Conservation (phyloP, 2,113 vertebrate genomes). For the Recurvirostra avosetta region DNA sequence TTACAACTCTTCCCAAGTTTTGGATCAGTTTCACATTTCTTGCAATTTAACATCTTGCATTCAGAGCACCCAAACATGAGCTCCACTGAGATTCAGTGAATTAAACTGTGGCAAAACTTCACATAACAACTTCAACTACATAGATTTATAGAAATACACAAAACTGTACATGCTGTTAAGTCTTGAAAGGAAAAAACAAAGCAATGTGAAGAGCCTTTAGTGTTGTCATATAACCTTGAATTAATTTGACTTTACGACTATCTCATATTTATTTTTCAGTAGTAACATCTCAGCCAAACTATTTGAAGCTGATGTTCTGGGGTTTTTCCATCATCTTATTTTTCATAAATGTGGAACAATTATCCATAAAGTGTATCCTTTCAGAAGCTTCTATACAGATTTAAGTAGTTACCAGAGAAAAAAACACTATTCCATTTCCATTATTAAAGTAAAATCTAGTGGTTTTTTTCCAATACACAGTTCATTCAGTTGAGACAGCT, state of each 20-base stretch:
- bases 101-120: background rate
- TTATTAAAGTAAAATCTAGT: conserved; percentile 30
- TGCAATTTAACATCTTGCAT: background rate
- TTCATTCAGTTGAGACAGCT: background rate
- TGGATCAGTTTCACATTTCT: background rate
- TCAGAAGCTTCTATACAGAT: background rate
- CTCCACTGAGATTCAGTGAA: background rate
- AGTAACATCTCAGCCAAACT: background rate
- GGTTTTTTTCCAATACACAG: background rate
- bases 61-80: background rate
- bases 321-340: background rate
- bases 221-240: background rate
- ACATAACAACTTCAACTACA: background rate
- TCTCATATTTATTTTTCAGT: background rate
- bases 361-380: conserved; percentile 41
- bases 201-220: background rate
- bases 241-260: background rate
- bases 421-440: background rate
- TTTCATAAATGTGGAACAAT: conserved; percentile 38
- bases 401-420: conserved; percentile 21
- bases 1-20: background rate
- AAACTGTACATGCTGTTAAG: background rate
- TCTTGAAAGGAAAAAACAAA: background rate
- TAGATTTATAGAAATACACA: background rate
- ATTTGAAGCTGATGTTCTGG: background rate